Evolutionary conservation across 2,888 invertebrate species (phyloP), one percentile per base, ranked within the genome.

Genomic region (Cryptus viduatorius): DNA sequence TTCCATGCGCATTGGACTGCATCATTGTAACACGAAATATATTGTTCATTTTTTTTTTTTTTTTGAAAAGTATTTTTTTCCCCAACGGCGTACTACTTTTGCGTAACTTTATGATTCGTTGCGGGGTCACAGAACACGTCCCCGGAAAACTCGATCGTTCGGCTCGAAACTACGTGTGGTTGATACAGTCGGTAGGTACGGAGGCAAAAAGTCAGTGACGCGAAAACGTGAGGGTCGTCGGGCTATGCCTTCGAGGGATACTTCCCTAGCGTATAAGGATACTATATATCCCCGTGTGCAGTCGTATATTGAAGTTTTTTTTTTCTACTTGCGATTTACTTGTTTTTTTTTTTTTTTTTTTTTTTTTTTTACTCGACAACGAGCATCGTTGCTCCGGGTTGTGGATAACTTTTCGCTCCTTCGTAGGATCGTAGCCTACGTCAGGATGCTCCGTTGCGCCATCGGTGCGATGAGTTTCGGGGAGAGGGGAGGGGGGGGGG

Each of bases 231-330:
- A 72, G 83, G 44, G 46, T 56, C 71, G 72, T 42, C 73, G 75
- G 80, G 64, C 31, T 29, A 72, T 84, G 84, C 84, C 84, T 78
- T 81, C 64, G 68, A 84, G 84, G 75, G 81, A 67, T 75, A 64
- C 65, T 59, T 79, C 75, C 84, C 48, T 10, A 78, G 78, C 59
- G 81, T 81, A 80, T 69, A 53, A 71, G 73, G 72, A 76, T 56
- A 79, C 59, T 42, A 53, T 71, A 65, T 37, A 65, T 56, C 50
- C n/a, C 59, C 73, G 50, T 75, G 64, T 19, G 53, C 29, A 61
- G 37, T 29, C 24, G 53, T 16, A 50, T 19, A 53, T 53, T 16
- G 44, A 1, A 59, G 44, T 29, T 19, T 65, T 31, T 44, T 44
- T 65, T 56, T n/a, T 24, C 24, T 67, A 72, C 61, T 75, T 46